Evolutionary conservation across 2,113 vertebrate genomes (phyloP).

Genomic region (Oenanthe melanoleuca): DNA sequence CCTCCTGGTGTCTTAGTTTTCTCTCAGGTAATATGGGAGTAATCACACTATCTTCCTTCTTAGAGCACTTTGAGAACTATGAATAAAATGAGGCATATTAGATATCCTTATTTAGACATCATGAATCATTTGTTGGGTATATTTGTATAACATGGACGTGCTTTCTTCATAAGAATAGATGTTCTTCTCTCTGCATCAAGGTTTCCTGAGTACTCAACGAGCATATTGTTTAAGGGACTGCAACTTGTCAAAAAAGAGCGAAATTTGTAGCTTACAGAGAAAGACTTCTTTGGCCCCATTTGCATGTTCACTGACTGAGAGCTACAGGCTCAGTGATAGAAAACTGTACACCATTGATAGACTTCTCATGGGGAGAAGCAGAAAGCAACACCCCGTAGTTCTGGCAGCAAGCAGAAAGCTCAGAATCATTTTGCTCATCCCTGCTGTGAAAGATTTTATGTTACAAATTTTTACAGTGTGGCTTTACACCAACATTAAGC

Average conservation of each 20-base stretch:
- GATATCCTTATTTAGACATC: neutral
- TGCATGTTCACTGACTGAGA: neutral
- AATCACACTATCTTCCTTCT: conserved; percentile 8
- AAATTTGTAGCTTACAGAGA: neutral
- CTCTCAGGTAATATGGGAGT: conserved; percentile 12
- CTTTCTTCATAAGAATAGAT: neutral
- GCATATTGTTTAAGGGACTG: neutral
- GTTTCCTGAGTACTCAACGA: neutral
- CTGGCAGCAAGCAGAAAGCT: neutral
- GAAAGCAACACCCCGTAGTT: neutral
- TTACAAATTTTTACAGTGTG: neutral
- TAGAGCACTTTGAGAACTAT: neutral
- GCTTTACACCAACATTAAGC: neutral
- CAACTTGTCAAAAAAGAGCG: neutral
- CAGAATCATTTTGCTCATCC: rapidly evolving
- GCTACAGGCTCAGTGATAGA: neutral
- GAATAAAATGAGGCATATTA: neutral
- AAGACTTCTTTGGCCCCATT: neutral
- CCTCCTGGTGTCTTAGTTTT: conserved; percentile 28
- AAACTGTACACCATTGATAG: neutral
- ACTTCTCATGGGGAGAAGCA: neutral
- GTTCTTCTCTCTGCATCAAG: neutral
- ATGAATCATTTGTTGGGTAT: neutral
- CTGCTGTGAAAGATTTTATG: neutral
- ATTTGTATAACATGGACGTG: neutral